phyloP scores from a whole-genome alignment of 1,140 invertebrate species.

The Protaetia brevitarsis region DNA sequence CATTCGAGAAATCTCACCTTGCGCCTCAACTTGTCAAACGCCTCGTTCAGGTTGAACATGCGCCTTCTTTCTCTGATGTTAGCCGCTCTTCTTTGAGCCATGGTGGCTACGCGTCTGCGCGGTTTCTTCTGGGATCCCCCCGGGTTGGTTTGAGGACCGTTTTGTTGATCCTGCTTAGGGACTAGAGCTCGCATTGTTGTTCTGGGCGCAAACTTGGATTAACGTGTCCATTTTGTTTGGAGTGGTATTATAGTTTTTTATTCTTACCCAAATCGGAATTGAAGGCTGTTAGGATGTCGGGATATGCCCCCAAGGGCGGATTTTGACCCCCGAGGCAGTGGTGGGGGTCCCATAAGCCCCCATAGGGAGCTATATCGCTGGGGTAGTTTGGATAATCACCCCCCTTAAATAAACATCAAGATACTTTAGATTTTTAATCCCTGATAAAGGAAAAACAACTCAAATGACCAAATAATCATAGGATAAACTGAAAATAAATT shows the following conservation, averaged over 20 bases:
- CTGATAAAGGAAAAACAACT: too few relatives aligned
- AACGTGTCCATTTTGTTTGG: neutral
- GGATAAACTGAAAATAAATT: too few relatives aligned
- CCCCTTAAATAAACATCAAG: constrained; percentile 29
- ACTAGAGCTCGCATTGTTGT: constrained; percentile 51
- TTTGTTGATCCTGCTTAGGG: constrained; percentile 35
- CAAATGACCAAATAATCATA: too few relatives aligned
- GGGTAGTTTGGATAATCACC: constrained; percentile 44
- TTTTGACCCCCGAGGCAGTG: constrained; percentile 44
- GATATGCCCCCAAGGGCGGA: constrained; percentile 46
- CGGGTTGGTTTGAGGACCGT: constrained; percentile 39
- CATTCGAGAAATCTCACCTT: constrained; percentile 50
- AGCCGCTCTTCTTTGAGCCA: constrained; percentile 85
- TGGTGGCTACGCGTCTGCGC: constrained; percentile 82
- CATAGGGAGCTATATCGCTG: constrained; percentile 46
- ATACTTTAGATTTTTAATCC: too few relatives aligned
- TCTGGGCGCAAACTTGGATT: constrained; percentile 46
- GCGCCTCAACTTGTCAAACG: constrained; percentile 88
- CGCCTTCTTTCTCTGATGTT: constrained; percentile 91
- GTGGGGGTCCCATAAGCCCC: constrained; percentile 46
- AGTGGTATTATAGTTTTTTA: neutral
- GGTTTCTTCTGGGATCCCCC: constrained; percentile 67
- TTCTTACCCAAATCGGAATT: constrained; percentile 54
- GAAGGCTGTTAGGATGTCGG: constrained; percentile 56
- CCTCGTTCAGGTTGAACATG: constrained; percentile 98